Percentiles rank a stretch among this genome's conserved stretches.
These are phyloP conservation scores for Calliopsis andreniformis DNA, from an alignment of 1,140 invertebrate genomes.

Conservation along the genomic window DNA sequence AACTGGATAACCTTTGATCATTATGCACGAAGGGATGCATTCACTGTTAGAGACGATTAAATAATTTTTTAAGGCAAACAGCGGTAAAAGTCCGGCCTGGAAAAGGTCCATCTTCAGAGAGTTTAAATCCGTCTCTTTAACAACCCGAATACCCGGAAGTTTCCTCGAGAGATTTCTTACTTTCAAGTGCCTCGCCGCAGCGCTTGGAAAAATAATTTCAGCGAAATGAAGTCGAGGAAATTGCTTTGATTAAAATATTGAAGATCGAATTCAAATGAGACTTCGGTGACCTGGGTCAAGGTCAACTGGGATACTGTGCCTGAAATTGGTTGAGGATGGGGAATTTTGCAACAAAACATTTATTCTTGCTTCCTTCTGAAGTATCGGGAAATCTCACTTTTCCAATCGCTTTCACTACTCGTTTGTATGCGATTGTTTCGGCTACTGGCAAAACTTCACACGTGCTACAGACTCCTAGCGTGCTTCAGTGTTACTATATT, in stretches of 20 bases:
- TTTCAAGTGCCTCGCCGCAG: neutral
- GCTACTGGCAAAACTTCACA: no score
- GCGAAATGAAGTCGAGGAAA: conserved; percentile 44
- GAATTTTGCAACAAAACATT: conserved; percentile 18
- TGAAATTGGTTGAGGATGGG: conserved; percentile 13
- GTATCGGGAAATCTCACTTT: no score
- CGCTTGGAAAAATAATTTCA: conserved; percentile 48
- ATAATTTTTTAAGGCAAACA: no score
- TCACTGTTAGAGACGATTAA: no score
- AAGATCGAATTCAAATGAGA: conserved; percentile 9
- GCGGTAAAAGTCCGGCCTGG: neutral
- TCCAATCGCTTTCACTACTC: no score
- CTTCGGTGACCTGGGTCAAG: neutral
- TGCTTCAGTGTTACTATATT: no score
- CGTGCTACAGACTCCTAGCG: no score
- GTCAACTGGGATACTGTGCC: conserved; percentile 21
- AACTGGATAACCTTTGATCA: no score
- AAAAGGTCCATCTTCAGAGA: conserved; percentile 5
- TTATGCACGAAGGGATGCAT: no score
- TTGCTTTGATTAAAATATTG: conserved; percentile 65
- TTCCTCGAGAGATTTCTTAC: conserved; percentile 20
- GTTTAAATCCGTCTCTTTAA: conserved; percentile 42
- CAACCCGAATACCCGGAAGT: neutral
- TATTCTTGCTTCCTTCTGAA: no score
- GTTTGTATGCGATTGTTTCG: no score